These are phyloP conservation scores for Cyrtonyx montezumae DNA, from an alignment of 2,113 vertebrate genomes.

Conservation along the genomic window DNA sequence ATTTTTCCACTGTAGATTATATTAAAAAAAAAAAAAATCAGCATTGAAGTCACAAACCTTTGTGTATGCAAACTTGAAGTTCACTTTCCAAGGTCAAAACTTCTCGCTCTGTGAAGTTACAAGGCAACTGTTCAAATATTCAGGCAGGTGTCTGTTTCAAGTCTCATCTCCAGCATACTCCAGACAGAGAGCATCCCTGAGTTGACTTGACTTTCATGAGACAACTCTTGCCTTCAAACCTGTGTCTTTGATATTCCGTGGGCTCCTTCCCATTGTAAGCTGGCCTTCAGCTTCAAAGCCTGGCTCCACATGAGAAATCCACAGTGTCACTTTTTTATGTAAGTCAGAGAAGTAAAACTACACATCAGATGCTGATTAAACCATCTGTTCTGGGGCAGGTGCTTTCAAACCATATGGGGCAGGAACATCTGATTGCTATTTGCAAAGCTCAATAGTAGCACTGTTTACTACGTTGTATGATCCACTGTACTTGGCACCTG, in stretches of 20 bases:
- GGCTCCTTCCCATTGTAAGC: neutral
- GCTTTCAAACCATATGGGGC: neutral
- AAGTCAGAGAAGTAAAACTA: neutral
- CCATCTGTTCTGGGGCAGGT: neutral
- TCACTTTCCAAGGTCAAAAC: neutral
- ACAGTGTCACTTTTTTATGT: neutral
- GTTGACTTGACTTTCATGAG: neutral
- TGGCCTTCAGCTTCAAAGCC: neutral
- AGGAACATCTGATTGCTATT: neutral
- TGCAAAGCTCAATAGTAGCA: neutral
- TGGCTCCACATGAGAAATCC: neutral
- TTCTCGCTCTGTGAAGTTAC: neutral
- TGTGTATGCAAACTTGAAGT: neutral
- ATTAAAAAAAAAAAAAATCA: neutral
- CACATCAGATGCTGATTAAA: neutral
- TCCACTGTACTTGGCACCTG: neutral
- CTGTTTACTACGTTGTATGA: neutral
- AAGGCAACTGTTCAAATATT: neutral
- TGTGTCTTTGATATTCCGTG: neutral
- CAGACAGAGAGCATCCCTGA: neutral
- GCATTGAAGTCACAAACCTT: neutral
- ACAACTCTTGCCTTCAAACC: neutral
- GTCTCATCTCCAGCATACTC: neutral
- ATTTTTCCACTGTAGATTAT: neutral
- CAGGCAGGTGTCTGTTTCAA: neutral